Conservation (phyloP, 1,140 invertebrate genomes). For the Macrobrachium nipponense region DNA sequence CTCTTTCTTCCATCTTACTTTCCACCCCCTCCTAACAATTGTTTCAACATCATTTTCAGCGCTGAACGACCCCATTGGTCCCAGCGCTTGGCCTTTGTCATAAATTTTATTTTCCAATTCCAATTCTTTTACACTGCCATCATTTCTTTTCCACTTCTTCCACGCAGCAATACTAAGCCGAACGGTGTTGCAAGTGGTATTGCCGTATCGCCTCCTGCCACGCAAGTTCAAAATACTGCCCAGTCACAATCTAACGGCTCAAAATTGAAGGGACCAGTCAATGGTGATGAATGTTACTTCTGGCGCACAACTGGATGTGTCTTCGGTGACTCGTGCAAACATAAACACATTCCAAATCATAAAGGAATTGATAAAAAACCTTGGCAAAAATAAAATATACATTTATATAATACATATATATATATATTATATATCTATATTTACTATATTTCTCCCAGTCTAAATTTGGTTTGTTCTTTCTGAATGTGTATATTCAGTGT, state of each 20-base stretch:
- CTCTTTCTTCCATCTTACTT: no score
- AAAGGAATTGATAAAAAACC: slow-evolving; percentile 71
- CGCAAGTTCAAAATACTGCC: background rate
- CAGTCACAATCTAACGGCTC: slow-evolving; percentile 18
- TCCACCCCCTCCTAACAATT: no score
- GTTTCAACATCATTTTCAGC: no score
- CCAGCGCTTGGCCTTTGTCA: no score
- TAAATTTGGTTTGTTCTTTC: background rate
- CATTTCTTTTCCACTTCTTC: no score
- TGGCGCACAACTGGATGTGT: slow-evolving; percentile 72
- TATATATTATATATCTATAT: slow-evolving; percentile 4
- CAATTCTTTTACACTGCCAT: no score
- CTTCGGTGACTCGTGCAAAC: slow-evolving; percentile 69
- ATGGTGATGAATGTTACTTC: slow-evolving; percentile 72
- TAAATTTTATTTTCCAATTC: no score
- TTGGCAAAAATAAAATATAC: slow-evolving; percentile 68
- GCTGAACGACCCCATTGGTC: no score
- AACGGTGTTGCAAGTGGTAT: background rate
- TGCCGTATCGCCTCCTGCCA: background rate
- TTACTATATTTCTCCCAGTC: slow-evolving; percentile 6
- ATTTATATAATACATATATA: no score
- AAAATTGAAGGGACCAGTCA: slow-evolving; percentile 69
- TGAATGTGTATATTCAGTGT: no score
- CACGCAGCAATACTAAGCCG: background rate
- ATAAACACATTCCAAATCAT: slow-evolving; percentile 69